phyloP scores from a whole-genome alignment of 64 coral and sea anemone species.

The Acropora tenuis region DNA sequence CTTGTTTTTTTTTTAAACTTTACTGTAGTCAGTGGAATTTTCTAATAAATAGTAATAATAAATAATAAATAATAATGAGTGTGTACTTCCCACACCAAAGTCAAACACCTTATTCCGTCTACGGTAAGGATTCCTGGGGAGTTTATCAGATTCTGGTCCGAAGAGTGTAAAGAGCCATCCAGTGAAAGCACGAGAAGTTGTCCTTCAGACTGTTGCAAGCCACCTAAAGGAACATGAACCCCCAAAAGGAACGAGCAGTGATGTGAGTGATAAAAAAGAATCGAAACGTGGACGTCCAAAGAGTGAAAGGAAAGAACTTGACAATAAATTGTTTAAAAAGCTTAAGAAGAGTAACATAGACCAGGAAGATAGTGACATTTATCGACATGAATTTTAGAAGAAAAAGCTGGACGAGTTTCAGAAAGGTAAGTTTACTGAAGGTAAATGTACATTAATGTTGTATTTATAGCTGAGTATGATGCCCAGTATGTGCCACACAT shows the following conservation, averaged over 20 bases:
- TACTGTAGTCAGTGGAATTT: no score
- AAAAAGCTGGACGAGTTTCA: slow-evolving; percentile 56
- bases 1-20: no score
- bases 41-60: no score
- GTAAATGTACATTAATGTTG: slow-evolving; percentile 32
- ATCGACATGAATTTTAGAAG: slow-evolving; percentile 60
- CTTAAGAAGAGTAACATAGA: slow-evolving; percentile 48
- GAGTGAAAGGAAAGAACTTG: slow-evolving; percentile 68
- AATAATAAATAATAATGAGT: no score
- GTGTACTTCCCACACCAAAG: no score
- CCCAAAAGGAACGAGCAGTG: slow-evolving; percentile 5
- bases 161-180: background rate
- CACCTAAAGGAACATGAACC: slow-evolving; percentile 28
- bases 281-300: slow-evolving; percentile 65
- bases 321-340: slow-evolving; percentile 43
- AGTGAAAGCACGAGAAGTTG: slow-evolving; percentile 75
- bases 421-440: slow-evolving; percentile 39
- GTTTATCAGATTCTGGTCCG: no score
- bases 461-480: slow-evolving; percentile 26
- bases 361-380: slow-evolving; percentile 55
- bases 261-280: slow-evolving; percentile 29
- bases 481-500: slow-evolving; percentile 42
- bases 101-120: no score
- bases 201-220: slow-evolving; percentile 56
- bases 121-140: no score